A percentile compares a stretch with the other conserved stretches of the same genome.
Conservation (phyloP, 2,113 vertebrate genomes). For the Australoheros scitulus region DNA sequence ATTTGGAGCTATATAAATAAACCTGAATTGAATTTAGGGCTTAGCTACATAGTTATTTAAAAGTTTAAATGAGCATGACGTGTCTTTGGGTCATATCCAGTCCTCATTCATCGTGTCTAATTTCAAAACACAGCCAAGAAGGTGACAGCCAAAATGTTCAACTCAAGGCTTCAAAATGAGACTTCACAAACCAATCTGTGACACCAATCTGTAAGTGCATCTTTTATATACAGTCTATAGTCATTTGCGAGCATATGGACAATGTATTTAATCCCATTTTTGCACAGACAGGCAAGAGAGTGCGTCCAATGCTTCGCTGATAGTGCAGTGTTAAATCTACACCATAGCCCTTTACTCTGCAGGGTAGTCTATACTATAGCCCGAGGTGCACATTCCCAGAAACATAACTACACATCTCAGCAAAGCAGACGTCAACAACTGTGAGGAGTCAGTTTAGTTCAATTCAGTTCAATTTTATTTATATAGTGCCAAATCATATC, state of each 20-base stretch:
- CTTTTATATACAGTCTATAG: not conserved
- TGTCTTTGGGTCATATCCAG: not conserved
- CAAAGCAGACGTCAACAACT: not conserved
- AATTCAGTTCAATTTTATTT: no score
- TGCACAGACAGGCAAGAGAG: not conserved
- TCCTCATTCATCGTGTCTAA: no score
- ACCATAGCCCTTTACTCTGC: not conserved
- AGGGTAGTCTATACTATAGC: not conserved
- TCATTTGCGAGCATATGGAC: not conserved
- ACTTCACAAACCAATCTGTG: not conserved
- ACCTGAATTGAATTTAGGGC: not conserved
- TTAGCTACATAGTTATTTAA: not conserved
- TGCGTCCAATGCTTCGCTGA: not conserved
- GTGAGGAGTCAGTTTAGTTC: not conserved
- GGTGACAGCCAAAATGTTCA: not conserved
- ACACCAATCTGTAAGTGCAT: not conserved
- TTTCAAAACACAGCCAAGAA: not conserved
- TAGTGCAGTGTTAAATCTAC: not conserved
- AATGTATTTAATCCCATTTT: not conserved
- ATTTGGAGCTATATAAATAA: no score
- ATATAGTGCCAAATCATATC: no score
- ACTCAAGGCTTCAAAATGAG: not conserved
- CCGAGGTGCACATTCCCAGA: not conserved
- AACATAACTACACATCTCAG: not conserved
- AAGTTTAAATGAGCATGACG: no score